A percentile compares a stretch with the other conserved stretches of the same genome.
Conservation (phyloP, 2,888 invertebrate species). For the Drosophila borealis region DNA sequence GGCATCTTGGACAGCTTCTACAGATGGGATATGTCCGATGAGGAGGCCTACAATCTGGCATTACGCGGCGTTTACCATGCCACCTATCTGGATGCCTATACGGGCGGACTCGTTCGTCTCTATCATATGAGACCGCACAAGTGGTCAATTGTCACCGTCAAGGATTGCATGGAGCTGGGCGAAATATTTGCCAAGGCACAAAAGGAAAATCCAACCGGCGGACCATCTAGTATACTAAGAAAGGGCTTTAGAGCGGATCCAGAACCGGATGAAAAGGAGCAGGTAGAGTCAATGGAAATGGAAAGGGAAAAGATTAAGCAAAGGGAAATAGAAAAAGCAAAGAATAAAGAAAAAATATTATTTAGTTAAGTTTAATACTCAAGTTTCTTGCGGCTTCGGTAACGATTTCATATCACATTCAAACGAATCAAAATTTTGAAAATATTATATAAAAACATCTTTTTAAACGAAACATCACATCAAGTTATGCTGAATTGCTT, state of each 20-base stretch:
- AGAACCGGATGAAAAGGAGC: neutral
- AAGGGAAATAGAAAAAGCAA: neutral
- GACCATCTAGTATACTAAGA: neutral
- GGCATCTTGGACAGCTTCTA: slow-evolving; percentile 96
- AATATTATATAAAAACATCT: no score
- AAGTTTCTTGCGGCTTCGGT: no score
- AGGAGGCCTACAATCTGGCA: slow-evolving; percentile 96
- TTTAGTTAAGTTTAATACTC: no score
- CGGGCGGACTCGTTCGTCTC: slow-evolving; percentile 97
- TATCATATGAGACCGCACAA: slow-evolving; percentile 95
- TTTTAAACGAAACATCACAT: no score
- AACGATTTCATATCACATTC: no score
- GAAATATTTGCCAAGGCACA: neutral
- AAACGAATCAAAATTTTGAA: no score
- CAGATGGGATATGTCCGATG: slow-evolving; percentile 93
- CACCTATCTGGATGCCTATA: slow-evolving; percentile 97
- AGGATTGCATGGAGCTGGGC: slow-evolving; percentile 93
- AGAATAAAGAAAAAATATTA: no score
- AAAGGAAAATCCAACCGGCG: neutral
- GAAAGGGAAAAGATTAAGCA: neutral
- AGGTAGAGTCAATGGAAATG: neutral
- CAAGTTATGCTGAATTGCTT: no score
- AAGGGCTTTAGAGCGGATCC: neutral
- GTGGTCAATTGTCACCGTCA: slow-evolving; percentile 95
- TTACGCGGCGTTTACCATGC: slow-evolving; percentile 98